Percentiles rank a stretch among this genome's conserved stretches.
Evolutionary conservation across 1,140 invertebrate genomes (phyloP).

Genomic region (Semibalanus balanoides): DNA sequence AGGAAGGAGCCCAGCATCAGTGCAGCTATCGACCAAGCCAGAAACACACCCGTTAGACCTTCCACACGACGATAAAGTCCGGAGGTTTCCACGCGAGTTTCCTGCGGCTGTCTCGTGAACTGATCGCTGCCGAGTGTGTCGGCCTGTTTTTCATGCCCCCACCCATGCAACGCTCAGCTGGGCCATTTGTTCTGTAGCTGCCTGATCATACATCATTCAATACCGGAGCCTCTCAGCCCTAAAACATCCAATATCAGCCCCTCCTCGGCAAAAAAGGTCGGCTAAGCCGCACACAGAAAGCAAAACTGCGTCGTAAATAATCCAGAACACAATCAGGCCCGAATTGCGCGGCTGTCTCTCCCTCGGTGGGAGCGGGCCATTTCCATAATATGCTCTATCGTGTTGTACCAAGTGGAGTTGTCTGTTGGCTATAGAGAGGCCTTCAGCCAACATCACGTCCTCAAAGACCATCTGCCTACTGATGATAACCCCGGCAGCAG

Average conservation of each 20-base stretch:
- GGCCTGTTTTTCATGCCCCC: background rate
- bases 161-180: background rate
- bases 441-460: no score
- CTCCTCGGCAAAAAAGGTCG: background rate
- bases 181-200: background rate
- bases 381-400: background rate
- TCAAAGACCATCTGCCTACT: no score
- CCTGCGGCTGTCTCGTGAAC: background rate
- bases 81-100: background rate
- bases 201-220: background rate
- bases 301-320: constrained; percentile 1
- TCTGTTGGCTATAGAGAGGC: background rate
- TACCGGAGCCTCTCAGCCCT: background rate
- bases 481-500: no score
- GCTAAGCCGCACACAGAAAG: background rate
- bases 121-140: background rate
- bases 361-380: background rate
- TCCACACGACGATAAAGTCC: background rate
- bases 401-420: background rate
- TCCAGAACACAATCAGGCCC: background rate
- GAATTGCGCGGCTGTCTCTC: background rate
- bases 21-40: no score
- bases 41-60: no score
- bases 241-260: constrained; percentile 2
- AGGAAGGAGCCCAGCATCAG: no score